A percentile compares a stretch with the other conserved stretches of the same genome.
Conservation (phyloP, 2,888 invertebrate species). For the Chironomus riparius region DNA sequence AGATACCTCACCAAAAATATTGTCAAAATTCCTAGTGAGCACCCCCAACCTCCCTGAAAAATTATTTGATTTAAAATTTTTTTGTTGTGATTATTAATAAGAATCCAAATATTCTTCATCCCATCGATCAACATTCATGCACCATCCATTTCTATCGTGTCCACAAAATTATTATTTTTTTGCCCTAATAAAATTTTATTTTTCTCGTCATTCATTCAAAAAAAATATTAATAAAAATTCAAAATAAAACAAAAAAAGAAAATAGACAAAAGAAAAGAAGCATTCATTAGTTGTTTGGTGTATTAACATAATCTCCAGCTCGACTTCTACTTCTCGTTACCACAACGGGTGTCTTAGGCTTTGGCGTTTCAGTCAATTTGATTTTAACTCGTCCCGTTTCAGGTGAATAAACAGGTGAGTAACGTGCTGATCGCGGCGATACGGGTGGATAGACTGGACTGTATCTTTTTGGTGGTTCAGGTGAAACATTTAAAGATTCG, state of each 20-base stretch:
- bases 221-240: too few relatives aligned
- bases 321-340: slow-evolving; percentile 67
- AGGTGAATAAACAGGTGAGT: slow-evolving; percentile 43
- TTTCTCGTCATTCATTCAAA: not conserved
- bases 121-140: not conserved
- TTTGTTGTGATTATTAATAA: not conserved
- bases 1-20: too few relatives aligned
- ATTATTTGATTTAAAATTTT: not conserved
- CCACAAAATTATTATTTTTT: too few relatives aligned
- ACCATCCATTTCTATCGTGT: not conserved
- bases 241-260: slow-evolving; percentile 2
- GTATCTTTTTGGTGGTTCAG: slow-evolving; percentile 44
- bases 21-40: too few relatives aligned
- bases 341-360: slow-evolving; percentile 72
- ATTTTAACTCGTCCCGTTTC: slow-evolving; percentile 71
- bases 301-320: slow-evolving; percentile 67
- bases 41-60: not conserved
- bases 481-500: slow-evolving; percentile 45
- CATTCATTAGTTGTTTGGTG: slow-evolving; percentile 38
- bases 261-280: not conserved
- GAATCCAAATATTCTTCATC: not conserved
- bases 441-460: slow-evolving; percentile 46
- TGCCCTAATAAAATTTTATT: not conserved
- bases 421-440: slow-evolving; percentile 43
- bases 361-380: slow-evolving; percentile 64